A percentile compares a stretch with the other conserved stretches of the same genome.
phyloP scores from a whole-genome alignment of 2,113 vertebrate genomes.

The Pollimyrus isidori region DNA sequence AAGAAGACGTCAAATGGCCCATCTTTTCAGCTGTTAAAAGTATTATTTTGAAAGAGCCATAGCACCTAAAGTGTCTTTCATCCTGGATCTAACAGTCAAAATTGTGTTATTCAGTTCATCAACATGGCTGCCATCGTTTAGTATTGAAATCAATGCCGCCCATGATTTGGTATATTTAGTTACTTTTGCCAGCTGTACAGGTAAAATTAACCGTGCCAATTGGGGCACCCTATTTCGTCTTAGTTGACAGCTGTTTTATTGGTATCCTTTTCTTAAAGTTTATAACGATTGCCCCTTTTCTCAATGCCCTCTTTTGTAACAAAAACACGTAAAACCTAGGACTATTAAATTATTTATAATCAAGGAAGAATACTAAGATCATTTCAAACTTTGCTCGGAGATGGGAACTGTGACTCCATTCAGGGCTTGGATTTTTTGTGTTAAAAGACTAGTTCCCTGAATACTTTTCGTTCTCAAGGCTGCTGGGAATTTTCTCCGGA shows the following conservation, averaged over 20 bases:
- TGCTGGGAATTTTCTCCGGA: neutral
- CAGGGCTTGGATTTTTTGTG: neutral
- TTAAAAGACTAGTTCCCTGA: neutral
- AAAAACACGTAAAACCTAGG: neutral
- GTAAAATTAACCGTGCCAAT: neutral
- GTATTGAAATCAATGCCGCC: neutral
- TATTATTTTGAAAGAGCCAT: neutral
- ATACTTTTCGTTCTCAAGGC: neutral
- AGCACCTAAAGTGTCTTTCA: neutral
- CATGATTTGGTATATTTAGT: neutral
- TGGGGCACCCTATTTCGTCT: neutral
- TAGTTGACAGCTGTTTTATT: neutral
- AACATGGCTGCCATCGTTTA: neutral
- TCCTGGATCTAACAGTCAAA: neutral
- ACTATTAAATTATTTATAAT: neutral
- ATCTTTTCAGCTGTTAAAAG: neutral
- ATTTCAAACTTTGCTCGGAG: neutral
- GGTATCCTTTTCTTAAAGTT: neutral
- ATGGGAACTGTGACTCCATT: neutral
- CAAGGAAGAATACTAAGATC: neutral
- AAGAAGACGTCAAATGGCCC: neutral
- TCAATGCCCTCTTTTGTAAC: neutral
- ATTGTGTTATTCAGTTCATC: neutral
- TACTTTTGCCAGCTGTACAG: neutral
- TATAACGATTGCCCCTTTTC: neutral